Evolutionary conservation across 1,140 invertebrate genomes (phyloP).

Genomic region (Sycophaga agraensis): DNA sequence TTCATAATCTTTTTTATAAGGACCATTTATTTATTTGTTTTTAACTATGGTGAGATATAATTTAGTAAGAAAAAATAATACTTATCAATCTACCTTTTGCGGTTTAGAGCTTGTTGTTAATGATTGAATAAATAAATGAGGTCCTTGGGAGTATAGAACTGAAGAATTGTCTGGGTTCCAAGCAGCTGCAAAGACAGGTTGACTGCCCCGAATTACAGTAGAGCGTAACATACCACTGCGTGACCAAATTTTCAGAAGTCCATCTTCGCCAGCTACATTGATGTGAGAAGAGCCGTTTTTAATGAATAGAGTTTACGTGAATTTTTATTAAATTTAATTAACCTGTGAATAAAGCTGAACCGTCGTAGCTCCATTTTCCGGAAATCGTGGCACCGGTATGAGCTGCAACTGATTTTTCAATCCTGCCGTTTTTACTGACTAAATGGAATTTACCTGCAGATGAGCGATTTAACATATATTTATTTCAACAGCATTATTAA

Average conservation of each 20-base stretch:
- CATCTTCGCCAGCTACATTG: conserved; percentile 88
- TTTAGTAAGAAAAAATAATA: too few relatives aligned
- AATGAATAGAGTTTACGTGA: background rate
- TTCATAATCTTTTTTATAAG: too few relatives aligned
- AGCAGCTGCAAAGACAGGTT: conserved; percentile 76
- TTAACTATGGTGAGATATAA: too few relatives aligned
- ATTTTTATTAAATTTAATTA: conserved; percentile 22
- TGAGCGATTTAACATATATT: background rate
- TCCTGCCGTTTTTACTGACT: conserved; percentile 81
- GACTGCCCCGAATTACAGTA: conserved; percentile 79
- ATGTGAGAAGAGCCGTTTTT: background rate
- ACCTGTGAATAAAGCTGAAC: conserved; percentile 86
- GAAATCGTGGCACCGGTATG: conserved; percentile 88
- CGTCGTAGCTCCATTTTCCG: conserved; percentile 90
- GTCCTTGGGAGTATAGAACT: conserved; percentile 83
- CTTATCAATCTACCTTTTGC: too few relatives aligned
- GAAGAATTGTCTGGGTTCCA: conserved; percentile 87
- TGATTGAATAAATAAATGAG: conserved; percentile 85
- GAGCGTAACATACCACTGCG: conserved; percentile 92
- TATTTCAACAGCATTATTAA: too few relatives aligned
- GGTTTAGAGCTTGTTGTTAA: conserved; percentile 86
- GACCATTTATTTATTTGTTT: too few relatives aligned
- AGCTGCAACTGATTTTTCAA: conserved; percentile 90
- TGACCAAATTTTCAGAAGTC: conserved; percentile 95
- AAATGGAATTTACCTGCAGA: conserved; percentile 81